Evolutionary conservation across 2,113 vertebrate genomes (phyloP).

Genomic region (Canis aureus): DNA sequence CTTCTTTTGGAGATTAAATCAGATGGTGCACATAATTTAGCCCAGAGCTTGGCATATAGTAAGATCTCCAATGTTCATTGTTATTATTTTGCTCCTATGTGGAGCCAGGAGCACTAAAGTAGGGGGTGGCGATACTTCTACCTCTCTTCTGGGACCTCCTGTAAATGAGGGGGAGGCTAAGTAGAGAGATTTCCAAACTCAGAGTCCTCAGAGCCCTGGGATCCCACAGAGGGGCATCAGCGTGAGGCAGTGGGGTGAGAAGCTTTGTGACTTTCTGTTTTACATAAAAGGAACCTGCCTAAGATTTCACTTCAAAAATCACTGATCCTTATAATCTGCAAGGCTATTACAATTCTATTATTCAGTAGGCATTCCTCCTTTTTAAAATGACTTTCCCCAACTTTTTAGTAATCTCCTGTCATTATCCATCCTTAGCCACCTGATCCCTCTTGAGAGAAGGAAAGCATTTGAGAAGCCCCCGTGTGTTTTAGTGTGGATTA

Average conservation of each 20-base stretch:
- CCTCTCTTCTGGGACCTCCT: background rate
- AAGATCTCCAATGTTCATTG: background rate
- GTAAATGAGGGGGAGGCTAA: background rate
- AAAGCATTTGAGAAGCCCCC: background rate
- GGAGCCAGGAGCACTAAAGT: background rate
- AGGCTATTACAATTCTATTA: background rate
- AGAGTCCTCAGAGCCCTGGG: background rate
- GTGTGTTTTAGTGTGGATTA: background rate
- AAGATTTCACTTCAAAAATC: slow-evolving; percentile 2
- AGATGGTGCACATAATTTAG: background rate
- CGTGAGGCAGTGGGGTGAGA: background rate
- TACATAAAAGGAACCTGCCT: background rate
- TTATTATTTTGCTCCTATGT: background rate
- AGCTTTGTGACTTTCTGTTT: background rate
- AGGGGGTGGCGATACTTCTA: background rate
- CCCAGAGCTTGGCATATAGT: background rate
- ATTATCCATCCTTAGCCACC: slow-evolving; percentile 17
- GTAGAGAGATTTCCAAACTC: background rate
- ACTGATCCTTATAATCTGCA: background rate
- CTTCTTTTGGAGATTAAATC: background rate
- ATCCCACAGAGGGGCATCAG: background rate
- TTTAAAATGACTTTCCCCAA: background rate
- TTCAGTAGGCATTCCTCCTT: background rate
- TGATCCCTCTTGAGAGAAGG: slow-evolving; percentile 20
- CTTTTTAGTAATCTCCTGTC: slow-evolving; percentile 1